Evolutionary conservation across 2,888 invertebrate genomes (phyloP).

Genomic region (Chirona hameri): DNA sequence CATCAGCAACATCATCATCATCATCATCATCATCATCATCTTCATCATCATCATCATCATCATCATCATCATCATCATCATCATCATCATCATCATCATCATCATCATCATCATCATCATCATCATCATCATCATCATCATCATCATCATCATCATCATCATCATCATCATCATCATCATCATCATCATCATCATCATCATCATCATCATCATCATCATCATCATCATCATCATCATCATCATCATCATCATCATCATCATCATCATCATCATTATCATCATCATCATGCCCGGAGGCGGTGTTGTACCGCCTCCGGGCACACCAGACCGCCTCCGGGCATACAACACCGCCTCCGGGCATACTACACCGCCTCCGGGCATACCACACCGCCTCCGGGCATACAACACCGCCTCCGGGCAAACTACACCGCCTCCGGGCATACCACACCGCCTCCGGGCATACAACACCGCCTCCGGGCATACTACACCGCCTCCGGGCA

Average conservation of each 20-base stretch:
- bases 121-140: conserved; percentile 22
- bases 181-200: conserved; percentile 22
- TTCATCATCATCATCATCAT: conserved; percentile 10
- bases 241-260: conserved; percentile 22
- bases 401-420: no score
- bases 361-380: no score
- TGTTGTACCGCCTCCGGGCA: no score
- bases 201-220: conserved; percentile 22
- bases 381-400: no score
- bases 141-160: conserved; percentile 22
- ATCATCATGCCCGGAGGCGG: neutral
- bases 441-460: no score
- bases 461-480: no score
- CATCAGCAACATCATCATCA: no score
- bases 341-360: no score
- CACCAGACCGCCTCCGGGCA: no score
- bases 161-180: conserved; percentile 22
- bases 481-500: no score
- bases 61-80: conserved; percentile 22
- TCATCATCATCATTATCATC: conserved; percentile 22
- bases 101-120: conserved; percentile 22
- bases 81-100: conserved; percentile 22
- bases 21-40: conserved; percentile 22
- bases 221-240: conserved; percentile 10
- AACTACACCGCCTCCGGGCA: no score